Evolutionary conservation across 2,113 vertebrate species (phyloP), one percentile per base, ranked within the genome.

Genomic region (Toxotes chatareus): DNA sequence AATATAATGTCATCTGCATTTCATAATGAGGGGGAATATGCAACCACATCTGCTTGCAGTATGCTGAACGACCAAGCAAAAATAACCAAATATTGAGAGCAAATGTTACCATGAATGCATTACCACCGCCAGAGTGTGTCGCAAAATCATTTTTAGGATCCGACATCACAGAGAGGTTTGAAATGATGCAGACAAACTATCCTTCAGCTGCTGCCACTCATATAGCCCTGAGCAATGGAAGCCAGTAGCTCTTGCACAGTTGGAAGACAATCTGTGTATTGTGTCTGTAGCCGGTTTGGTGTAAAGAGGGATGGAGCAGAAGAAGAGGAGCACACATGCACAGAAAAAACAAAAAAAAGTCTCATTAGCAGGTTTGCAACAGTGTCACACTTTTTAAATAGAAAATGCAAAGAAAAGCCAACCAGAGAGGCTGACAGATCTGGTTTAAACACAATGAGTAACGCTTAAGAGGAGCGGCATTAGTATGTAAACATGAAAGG

Each of bases 11-110:
- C 56, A 80, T 86, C 82, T 85, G 77, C 77, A 83, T 78, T 63
- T 76, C 32, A 65, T 83, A 82, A 88, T 85, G 79, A 88, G 57
- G 61, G 65, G 36, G 60, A 84, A 86, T 84, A 83, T 86, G 72
- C 74, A 82, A 40, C 51, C 46, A 80, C 88, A 88, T 85, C 89
- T 93, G 92, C 57, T 78, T 70, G 31, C 70, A 76, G 56, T 51
- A 51, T 71, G 76, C 53, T 55, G 51, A 47, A 31, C 7, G 1
- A 76, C 65, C 10, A 16, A 5, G 65, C 32, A 62, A 68, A 71
- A 75, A 63, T 38, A 47, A 53, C 23, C 27, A 31, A 68, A 82
- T 32, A 44, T 8, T 66, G 40, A 6, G 3, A 76, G 32, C 60
- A 63, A 74, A 76, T 80, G 53, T 59, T 62, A 42, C 23, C 44